Evolutionary conservation across 2,888 invertebrate genomes (phyloP), one percentile per base, ranked within the genome.

Genomic region (Drosophila barbarae): DNA sequence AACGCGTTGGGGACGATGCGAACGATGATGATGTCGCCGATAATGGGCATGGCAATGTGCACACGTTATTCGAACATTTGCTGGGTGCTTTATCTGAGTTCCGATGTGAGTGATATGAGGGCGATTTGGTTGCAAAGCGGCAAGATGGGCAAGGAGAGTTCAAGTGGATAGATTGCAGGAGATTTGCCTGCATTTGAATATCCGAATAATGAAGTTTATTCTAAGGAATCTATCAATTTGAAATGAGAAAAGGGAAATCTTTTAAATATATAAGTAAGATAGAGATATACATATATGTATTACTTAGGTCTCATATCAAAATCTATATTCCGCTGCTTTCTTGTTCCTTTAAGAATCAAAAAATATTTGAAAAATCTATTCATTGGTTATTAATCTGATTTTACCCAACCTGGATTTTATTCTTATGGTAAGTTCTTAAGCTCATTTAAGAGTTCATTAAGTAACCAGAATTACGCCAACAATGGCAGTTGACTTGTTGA

Each of bases 31-130:
- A 77, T 77, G 79, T 74, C 69, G 73, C 82, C 79, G 79, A 79
- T 79, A 82, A 82, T 79, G 79, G 74, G 74, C 71, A 76, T 73
- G 76, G 79, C 76, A 76, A 81, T 81, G 78, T 79, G 78, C 82
- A 76, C 79, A 78, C 77, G 77, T 78, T 78, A 78, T 76, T 71
- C 72, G 70, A 73, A 77, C 78, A 77, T 81, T 80, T 74, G 75
- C 50, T 49, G 75, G 71, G 63, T 68, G 71, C 80, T 69, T 58
- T 58, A 49, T 49, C 26, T 53, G 57, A 49, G 49, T 67, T 53
- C 50, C 23, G 36, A 67, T 49, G 67, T 58, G 67, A 67, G 53
- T 50, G 67, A 68, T 68, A 67, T 50, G 58, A 35, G 49, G 42
- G 58, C 67, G 49, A 67, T 66, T 57, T 49, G 49, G 64, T n/a